Conservation (phyloP, 2,888 invertebrate genomes). For the Odontothrips loti region DNA sequence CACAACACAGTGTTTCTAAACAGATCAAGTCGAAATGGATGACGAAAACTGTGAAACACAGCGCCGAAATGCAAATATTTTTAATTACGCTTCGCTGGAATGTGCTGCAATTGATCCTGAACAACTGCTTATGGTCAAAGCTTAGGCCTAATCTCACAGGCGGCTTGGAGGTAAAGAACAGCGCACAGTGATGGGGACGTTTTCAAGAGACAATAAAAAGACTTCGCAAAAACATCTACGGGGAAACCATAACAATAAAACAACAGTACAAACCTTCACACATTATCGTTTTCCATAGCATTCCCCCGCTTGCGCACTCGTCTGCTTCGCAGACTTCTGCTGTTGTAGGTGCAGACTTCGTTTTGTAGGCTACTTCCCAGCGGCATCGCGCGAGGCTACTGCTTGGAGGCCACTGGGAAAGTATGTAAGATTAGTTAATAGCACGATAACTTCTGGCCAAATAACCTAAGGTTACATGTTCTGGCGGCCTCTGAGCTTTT, state of each 20-base stretch:
- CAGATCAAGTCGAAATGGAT: neutral
- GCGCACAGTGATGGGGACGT: neutral
- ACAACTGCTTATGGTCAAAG: neutral
- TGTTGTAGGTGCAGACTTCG: too few species aligned
- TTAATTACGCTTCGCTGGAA: neutral
- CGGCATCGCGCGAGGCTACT: too few species aligned
- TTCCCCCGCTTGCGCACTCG: neutral
- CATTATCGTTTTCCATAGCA: neutral
- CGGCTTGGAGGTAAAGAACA: neutral
- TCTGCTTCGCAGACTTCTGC: constrained; percentile 4
- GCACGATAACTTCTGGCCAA: too few species aligned
- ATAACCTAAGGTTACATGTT: too few species aligned
- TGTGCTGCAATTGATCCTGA: neutral
- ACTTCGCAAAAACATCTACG: neutral
- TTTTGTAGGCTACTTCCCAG: too few species aligned
- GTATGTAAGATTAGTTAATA: too few species aligned
- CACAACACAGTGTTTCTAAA: neutral
- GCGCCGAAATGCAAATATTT: neutral
- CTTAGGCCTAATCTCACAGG: neutral
- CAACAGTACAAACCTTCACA: neutral
- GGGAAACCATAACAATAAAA: neutral
- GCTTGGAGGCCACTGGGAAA: too few species aligned
- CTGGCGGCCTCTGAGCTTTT: too few species aligned
- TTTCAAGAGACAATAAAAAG: neutral
- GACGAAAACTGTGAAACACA: neutral